These are phyloP conservation scores for Chymomyza costata DNA, from an alignment of 1,140 invertebrate genomes.

Conservation along the genomic window DNA sequence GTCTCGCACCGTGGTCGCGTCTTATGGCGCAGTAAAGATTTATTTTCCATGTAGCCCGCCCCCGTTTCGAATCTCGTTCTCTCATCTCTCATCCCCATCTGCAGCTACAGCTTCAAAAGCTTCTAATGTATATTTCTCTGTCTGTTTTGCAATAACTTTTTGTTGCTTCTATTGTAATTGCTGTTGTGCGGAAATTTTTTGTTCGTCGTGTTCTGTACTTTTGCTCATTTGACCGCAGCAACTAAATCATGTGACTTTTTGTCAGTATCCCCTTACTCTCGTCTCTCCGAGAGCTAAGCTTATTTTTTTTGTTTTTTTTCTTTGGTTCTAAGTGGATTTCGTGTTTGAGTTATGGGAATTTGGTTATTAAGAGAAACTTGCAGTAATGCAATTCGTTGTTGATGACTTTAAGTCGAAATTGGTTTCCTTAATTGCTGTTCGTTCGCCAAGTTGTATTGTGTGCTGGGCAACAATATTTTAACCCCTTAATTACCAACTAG, in stretches of 20 bases:
- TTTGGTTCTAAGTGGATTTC: conserved; percentile 27
- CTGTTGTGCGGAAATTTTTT: conserved; percentile 52
- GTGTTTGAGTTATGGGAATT: conserved; percentile 47
- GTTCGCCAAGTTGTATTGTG: conserved; percentile 19
- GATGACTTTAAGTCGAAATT: conserved; percentile 26
- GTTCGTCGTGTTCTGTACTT: conserved; percentile 25
- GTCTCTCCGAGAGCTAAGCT: conserved; percentile 21
- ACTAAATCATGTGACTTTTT: conserved; percentile 69
- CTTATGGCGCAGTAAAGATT: conserved; percentile 72
- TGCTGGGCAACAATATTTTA: no score
- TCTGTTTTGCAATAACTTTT: conserved; percentile 52
- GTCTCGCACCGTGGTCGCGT: conserved; percentile 28
- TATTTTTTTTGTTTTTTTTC: conserved; percentile 22
- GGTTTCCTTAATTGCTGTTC: conserved; percentile 8
- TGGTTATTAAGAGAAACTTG: conserved; percentile 52
- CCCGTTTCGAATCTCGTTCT: no score
- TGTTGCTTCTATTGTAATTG: conserved; percentile 20
- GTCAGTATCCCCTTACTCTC: conserved; percentile 4
- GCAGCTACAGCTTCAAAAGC: no score
- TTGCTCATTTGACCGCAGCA: conserved; percentile 46
- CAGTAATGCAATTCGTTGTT: conserved; percentile 57
- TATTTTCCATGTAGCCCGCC: conserved; percentile 54
- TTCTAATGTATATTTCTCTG: conserved; percentile 39
- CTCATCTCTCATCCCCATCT: no score
- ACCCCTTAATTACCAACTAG: no score